Conservation (phyloP, 1,140 invertebrate genomes). For the Heterodera schachtii region DNA sequence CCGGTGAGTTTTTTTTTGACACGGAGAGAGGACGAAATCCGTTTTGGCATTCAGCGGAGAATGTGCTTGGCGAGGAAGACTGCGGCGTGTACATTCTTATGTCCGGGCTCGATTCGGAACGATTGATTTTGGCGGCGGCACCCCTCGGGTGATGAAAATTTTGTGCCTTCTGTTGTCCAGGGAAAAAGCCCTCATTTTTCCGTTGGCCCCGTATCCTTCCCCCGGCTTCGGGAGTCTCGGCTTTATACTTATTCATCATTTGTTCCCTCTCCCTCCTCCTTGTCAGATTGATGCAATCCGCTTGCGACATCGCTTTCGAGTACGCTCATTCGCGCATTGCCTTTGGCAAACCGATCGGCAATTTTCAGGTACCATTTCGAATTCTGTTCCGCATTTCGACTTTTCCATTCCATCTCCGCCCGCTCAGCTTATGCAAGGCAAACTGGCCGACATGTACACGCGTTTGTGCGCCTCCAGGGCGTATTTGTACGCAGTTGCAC, state of each 20-base stretch:
- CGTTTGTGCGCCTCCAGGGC: slow-evolving; percentile 79
- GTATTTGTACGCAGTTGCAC: slow-evolving; percentile 88
- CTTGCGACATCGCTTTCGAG: slow-evolving; percentile 87
- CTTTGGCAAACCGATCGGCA: slow-evolving; percentile 84
- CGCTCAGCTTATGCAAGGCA: slow-evolving; percentile 77
- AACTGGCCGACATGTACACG: slow-evolving; percentile 98
- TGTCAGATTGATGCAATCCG: slow-evolving; percentile 85
- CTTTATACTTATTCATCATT: too few species aligned
- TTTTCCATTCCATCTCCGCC: neutral
- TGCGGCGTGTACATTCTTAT: slow-evolving; percentile 95
- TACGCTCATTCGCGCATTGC: slow-evolving; percentile 93
- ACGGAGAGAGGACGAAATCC: slow-evolving; percentile 66
- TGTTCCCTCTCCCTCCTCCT: too few species aligned
- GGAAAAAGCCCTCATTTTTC: too few species aligned
- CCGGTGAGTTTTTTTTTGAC: slow-evolving; percentile 51
- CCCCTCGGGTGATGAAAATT: slow-evolving; percentile 76
- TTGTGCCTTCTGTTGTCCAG: too few species aligned
- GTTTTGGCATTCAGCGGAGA: slow-evolving; percentile 73
- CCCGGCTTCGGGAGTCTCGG: neutral
- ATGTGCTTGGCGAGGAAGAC: slow-evolving; percentile 82
- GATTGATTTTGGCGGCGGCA: slow-evolving; percentile 83
- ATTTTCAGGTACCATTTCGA: slow-evolving; percentile 78
- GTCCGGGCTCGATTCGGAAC: slow-evolving; percentile 90
- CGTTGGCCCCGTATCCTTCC: neutral
- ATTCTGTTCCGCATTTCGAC: too few species aligned